Evolutionary conservation across 2,888 invertebrate species (phyloP), one percentile per base, ranked within the genome.

Genomic region (Limnephilus auricula): DNA sequence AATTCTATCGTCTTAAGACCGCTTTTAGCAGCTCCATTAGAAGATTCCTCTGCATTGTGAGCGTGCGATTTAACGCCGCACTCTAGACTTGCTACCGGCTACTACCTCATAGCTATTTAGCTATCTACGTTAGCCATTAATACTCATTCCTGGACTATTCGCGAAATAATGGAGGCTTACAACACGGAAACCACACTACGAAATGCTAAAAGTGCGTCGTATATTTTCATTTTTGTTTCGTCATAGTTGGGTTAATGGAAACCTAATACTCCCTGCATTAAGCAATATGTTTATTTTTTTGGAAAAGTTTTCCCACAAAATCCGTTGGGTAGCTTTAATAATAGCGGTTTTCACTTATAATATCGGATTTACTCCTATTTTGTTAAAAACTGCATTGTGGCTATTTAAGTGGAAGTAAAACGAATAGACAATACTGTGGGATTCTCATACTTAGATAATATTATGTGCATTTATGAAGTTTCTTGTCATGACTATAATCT

Each of bases 1-100:
- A n/a, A n/a, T n/a, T n/a, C n/a, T n/a, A n/a, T n/a, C n/a, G n/a
- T n/a, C n/a, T n/a, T n/a, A n/a, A 85, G 85, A 40, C 30, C 40
- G 40, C 85, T 85, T 45, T 85, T 85, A 85, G 45, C 85, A 30
- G 12, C 37, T 85, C 85, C 85, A 85, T 45, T 85, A 85, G 85
- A 25, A 40, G 85, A 85, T 85, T 85, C n/a, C 30, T 15, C 45
- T 85, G 85, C 85, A 40, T 45, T 85, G 34, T n/a, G n/a, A n/a
- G n/a, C n/a, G n/a, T n/a, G 40, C 18, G 85, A 15, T 37, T 85
- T 25, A n/a, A 9, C 65, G 25, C n/a, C 65, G 65, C 65, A 65
- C 65, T 65, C 65, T n/a, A 65, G 50, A 65, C 25, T 65, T 18
- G 50, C 50, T 65, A 65, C n/a, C 2, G n/a, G 25, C 25, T 65